Evolutionary conservation across 92 coral and sea anemone species (phyloP).

Genomic region (Umimayanthus chanpuru): DNA sequence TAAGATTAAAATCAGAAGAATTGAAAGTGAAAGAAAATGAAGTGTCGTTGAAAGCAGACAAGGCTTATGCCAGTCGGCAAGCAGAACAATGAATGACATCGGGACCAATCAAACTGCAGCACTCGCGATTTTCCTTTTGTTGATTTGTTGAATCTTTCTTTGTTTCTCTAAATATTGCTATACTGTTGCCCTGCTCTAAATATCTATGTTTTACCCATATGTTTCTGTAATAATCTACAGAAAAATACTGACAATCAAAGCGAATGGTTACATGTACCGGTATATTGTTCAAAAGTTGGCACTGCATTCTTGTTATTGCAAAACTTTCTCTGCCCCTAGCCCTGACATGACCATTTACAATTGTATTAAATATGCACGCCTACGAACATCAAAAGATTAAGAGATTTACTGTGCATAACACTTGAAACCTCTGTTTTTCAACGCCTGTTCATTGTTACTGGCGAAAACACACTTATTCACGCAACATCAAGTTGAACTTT

Average conservation of each 20-base stretch:
- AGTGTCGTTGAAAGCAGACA: neutral
- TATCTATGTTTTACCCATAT: no score
- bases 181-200: no score
- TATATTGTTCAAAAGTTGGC: neutral
- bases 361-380: neutral
- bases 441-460: neutral
- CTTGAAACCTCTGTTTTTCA: neutral
- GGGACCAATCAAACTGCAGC: no score
- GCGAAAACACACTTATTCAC: neutral
- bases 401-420: neutral
- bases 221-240: neutral
- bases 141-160: no score
- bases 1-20: neutral
- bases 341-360: neutral
- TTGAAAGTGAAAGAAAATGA: no score
- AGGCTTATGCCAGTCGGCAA: no score
- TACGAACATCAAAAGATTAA: neutral
- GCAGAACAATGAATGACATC: no score
- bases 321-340: neutral
- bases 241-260: neutral
- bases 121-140: no score
- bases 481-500: neutral
- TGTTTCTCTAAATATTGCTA: no score
- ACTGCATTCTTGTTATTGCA: neutral
- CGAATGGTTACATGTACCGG: neutral